phyloP scores from a whole-genome alignment of 2,113 vertebrate species.

The Phodopus roborovskii region DNA sequence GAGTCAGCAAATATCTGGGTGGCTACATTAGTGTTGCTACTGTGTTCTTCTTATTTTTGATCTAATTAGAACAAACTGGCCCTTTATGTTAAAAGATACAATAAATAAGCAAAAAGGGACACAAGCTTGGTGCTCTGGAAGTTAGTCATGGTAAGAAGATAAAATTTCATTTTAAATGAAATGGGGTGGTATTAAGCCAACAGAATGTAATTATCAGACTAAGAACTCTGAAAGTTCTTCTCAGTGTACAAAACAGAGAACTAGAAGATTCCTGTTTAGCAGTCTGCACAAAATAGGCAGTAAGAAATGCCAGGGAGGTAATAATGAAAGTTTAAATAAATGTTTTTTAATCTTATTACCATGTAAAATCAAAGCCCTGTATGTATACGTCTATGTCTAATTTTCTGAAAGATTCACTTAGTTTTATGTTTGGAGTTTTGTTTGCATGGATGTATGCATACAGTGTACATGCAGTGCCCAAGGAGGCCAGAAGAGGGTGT shows the following conservation, averaged over 20 bases:
- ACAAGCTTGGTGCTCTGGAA: not conserved
- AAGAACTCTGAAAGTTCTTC: not conserved
- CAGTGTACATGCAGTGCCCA: not conserved
- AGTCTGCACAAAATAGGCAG: not conserved
- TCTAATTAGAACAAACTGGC: not conserved
- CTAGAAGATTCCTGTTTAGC: rapidly evolving
- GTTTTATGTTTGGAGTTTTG: not conserved
- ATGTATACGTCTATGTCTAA: not conserved
- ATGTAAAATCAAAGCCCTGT: not conserved
- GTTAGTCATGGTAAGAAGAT: not conserved
- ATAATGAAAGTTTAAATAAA: not conserved
- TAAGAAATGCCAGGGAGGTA: not conserved
- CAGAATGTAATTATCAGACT: not conserved
- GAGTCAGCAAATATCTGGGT: not conserved
- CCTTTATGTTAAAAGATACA: not conserved
- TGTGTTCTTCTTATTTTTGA: not conserved
- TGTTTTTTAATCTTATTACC: not conserved
- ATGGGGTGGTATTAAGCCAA: not conserved
- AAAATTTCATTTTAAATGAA: not conserved
- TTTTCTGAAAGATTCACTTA: not conserved
- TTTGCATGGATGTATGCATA: too few species aligned
- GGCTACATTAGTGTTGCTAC: not conserved
- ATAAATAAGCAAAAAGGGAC: not conserved
- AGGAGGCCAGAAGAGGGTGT: not conserved
- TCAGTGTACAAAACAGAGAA: not conserved